Base-by-base conservation (phyloP, 2,888 invertebrate genomes). In the Sericinus montela region DNA sequence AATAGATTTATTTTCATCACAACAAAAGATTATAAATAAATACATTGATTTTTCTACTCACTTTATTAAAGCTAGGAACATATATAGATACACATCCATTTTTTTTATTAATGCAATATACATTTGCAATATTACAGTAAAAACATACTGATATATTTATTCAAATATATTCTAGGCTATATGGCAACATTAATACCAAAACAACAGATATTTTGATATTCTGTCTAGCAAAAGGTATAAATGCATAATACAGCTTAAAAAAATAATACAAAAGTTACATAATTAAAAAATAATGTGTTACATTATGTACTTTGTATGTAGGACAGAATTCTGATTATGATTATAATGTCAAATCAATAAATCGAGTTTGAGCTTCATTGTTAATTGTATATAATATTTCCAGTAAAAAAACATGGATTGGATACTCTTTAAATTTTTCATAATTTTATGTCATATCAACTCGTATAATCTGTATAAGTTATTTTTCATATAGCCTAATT, bases 21-120 rank as follows among this genome's bases (percentile, higher is more conserved):
- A 60, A 57, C 59, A 57, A 60, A 62, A 53, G 44, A 59, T 57
- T 45, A 45, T 50, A 58, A 54, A 57, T 53, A 57, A 54, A 53
- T 54, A 54, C 53, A 54, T 57, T 54, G 51, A 58, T 66, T n/a
- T n/a, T n/a, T n/a, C 68, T 70, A 73, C 69, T 76, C 65, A 75
- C 65, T 86, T 84, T 79, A 79, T 83, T 82, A 78, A 84, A 83
- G 80, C 85, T 81, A 82, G 77, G 79, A 84, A 84, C 85, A 82
- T 81, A 81, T 49, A 76, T 69, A 75, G 7, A 6, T 62, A 74
- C 69, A 67, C 64, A 71, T 25, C 13, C 29, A 45, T 40, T 23
- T 29, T 45, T 35, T 43, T 6, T 32, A 32, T 42, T 3, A 25
- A 49, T 49, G 49, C 50, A 32, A 39, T 41, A 30, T 39, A 50